A percentile compares a stretch with the other conserved stretches of the same genome.
These are phyloP conservation scores for Cetonia aurata DNA, from an alignment of 2,888 invertebrate species.

Conservation along the genomic window DNA sequence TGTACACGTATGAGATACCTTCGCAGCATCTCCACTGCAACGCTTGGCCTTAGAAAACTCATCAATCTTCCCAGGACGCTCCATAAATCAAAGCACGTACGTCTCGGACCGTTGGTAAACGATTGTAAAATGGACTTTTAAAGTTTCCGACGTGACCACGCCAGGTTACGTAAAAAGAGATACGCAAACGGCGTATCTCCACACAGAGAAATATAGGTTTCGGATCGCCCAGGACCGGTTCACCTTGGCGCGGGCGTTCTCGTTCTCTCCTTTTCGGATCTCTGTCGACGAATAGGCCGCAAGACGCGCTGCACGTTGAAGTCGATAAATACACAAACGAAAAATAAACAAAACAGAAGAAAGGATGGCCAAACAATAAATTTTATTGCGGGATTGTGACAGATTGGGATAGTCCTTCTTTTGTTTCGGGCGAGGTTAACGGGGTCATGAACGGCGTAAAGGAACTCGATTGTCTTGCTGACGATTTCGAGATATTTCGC, in stretches of 20 bases:
- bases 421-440: constrained; percentile 7
- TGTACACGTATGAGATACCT: too few relatives aligned
- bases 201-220: constrained; percentile 26
- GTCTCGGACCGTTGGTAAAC: constrained; percentile 23
- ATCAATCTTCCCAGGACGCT: constrained; percentile 25
- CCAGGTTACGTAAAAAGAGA: constrained; percentile 32
- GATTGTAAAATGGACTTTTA: constrained; percentile 32
- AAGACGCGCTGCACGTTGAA: too few relatives aligned
- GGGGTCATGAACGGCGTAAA: constrained; percentile 1
- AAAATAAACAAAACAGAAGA: too few relatives aligned
- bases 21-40: too few relatives aligned
- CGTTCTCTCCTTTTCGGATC: constrained; percentile 12
- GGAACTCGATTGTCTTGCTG: neutral
- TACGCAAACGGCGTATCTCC: neutral
- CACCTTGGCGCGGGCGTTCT: constrained; percentile 26
- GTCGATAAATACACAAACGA: too few relatives aligned
- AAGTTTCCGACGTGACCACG: constrained; percentile 28
- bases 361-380: too few relatives aligned
- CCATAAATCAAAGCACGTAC: constrained; percentile 35
- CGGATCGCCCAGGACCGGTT: constrained; percentile 33
- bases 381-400: too few relatives aligned
- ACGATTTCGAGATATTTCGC: constrained; percentile 32
- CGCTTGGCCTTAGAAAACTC: constrained; percentile 2
- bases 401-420: too few relatives aligned
- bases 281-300: neutral